A percentile compares a stretch with the other conserved stretches of the same genome.
Conservation (phyloP, 2,888 invertebrate species). For the Drosophila lutescens region DNA sequence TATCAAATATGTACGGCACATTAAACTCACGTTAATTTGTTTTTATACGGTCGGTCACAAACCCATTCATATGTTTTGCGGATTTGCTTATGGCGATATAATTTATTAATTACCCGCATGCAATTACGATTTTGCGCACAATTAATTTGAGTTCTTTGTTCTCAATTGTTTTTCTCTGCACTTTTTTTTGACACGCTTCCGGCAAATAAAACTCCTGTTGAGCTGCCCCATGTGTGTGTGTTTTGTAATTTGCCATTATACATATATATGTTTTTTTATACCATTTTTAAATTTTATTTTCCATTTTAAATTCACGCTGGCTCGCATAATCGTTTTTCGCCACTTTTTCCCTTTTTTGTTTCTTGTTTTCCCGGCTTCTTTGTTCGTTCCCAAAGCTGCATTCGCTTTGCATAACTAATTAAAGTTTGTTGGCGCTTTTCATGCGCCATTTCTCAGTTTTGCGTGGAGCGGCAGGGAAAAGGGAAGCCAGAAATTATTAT, state of each 20-base stretch:
- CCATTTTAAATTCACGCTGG: constrained; percentile 53
- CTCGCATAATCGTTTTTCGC: constrained; percentile 29
- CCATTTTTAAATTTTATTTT: constrained; percentile 28
- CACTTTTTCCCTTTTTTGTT: constrained; percentile 15
- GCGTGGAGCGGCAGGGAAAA: constrained; percentile 14
- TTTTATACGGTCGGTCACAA: constrained; percentile 37
- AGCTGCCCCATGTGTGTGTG: constrained; percentile 20
- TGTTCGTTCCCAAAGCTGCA: constrained; percentile 50
- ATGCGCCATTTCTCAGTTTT: constrained; percentile 60
- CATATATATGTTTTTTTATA: constrained; percentile 18
- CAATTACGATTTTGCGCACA: constrained; percentile 49
- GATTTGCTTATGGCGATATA: constrained; percentile 54
- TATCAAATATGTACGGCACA: constrained; percentile 45
- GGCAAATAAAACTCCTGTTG: constrained; percentile 42
- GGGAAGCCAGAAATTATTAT: constrained; percentile 56
- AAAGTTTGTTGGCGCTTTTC: constrained; percentile 69
- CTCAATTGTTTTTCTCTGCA: constrained; percentile 5
- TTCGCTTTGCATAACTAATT: constrained; percentile 75
- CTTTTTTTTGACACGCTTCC: constrained; percentile 34
- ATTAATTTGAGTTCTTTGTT: constrained; percentile 39
- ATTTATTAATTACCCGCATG: constrained; percentile 61
- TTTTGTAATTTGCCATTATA: constrained; percentile 42
- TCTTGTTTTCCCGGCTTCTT: constrained; percentile 42
- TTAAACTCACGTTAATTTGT: constrained; percentile 65
- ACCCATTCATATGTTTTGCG: constrained; percentile 5